Conservation (phyloP, 2,113 vertebrate genomes). For the Plectropomus leopardus region DNA sequence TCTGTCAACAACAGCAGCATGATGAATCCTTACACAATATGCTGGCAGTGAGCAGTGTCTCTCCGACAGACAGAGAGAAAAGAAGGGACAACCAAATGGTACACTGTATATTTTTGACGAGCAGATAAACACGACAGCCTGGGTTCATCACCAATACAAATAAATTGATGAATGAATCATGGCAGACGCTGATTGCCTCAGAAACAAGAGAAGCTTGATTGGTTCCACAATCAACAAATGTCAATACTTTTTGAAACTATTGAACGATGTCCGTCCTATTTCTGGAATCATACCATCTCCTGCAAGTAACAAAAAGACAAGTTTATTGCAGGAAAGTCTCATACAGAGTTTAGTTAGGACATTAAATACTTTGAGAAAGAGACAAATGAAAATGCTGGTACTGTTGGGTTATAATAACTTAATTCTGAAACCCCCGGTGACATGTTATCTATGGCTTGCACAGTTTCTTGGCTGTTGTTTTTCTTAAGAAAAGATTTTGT, state of each 20-base stretch:
- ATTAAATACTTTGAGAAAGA: background rate
- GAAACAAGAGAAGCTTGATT: conserved; percentile 49
- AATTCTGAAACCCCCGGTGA: background rate
- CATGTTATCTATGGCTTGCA: background rate
- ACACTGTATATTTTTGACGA: conserved; percentile 44
- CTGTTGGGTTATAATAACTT: background rate
- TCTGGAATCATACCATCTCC: background rate
- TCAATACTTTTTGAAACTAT: conserved; percentile 43
- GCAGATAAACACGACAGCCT: conserved; percentile 55
- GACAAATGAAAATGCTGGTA: background rate
- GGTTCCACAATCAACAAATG: conserved; percentile 56
- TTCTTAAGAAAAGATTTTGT: background rate
- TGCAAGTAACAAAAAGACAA: background rate
- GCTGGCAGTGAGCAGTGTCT: conserved; percentile 62
- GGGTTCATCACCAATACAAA: conserved; percentile 60
- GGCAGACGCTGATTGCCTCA: conserved; percentile 40
- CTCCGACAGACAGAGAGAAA: conserved; percentile 54
- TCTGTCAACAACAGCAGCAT: conserved; percentile 66
- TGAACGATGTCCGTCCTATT: background rate
- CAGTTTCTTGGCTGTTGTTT: background rate
- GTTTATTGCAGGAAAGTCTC: background rate
- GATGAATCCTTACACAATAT: conserved; percentile 77
- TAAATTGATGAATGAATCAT: conserved; percentile 61
- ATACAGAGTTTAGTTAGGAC: background rate
- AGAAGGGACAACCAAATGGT: conserved; percentile 61